A percentile compares a stretch with the other conserved stretches of the same genome.
Conservation (phyloP, 2,113 vertebrate genomes). For the Perognathus longimembris region DNA sequence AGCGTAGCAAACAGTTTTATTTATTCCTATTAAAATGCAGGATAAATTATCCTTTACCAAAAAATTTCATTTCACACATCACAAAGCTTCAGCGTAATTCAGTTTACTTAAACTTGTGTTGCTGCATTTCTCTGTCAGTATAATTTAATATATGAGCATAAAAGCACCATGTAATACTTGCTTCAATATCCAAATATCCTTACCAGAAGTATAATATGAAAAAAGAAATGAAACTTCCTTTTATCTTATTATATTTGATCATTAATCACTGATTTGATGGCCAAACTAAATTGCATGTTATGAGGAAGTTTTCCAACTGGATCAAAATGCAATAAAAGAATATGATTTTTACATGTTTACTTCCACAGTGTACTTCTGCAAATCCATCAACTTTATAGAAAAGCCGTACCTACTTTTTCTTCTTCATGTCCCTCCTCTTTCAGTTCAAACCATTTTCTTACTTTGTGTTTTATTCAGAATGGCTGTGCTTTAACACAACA, state of each 20-base stretch:
- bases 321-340: conserved; percentile 41
- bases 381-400: conserved; percentile 20
- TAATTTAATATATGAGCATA: conserved; percentile 37
- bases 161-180: conserved; percentile 8
- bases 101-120: conserved; percentile 49
- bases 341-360: neutral
- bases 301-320: conserved; percentile 24
- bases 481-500: neutral
- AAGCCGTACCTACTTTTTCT: neutral
- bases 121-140: neutral
- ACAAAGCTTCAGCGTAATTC: conserved; percentile 16
- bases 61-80: neutral
- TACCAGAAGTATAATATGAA: conserved; percentile 1
- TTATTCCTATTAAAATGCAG: conserved; percentile 15
- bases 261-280: conserved; percentile 30
- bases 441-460: conserved; percentile 19
- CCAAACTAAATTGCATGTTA: conserved; percentile 24
- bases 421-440: neutral
- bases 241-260: conserved; percentile 20
- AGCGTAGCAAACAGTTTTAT: conserved; percentile 34
- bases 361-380: neutral
- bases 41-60: neutral
- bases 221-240: neutral
- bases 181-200: conserved; percentile 54
- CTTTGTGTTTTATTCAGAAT: conserved; percentile 11